phyloP scores from a whole-genome alignment of 2,113 vertebrate species.

The Hemiscyllium ocellatum region DNA sequence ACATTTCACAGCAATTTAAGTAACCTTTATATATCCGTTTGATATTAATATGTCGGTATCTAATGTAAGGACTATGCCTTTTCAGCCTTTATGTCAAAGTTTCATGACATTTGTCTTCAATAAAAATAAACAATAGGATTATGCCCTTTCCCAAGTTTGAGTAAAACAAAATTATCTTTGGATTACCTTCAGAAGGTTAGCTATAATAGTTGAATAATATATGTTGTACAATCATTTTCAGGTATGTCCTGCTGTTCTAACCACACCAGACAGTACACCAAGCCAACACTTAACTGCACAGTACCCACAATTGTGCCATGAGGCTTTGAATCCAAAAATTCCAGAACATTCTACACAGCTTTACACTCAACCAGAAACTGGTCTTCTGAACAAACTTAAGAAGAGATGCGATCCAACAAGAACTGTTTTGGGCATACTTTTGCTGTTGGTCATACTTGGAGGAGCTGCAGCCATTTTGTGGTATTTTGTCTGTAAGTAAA shows the following conservation, averaged over 20 bases:
- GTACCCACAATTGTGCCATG: not conserved
- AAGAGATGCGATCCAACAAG: not conserved
- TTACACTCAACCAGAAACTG: not conserved
- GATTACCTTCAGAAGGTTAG: not conserved
- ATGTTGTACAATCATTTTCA: slow-evolving; percentile 20
- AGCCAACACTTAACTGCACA: not conserved
- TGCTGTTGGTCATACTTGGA: not conserved
- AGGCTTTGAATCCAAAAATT: not conserved
- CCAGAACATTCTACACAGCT: not conserved
- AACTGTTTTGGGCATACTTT: not conserved
- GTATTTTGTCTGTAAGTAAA: slow-evolving; percentile 38
- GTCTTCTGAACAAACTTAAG: not conserved
- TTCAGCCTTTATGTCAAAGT: not conserved
- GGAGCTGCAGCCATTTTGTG: slow-evolving; percentile 25
- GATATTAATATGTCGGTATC: not conserved
- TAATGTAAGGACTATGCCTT: not conserved
- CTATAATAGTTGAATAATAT: not conserved
- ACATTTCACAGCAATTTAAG: not conserved
- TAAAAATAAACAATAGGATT: not conserved
- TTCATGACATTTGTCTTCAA: not conserved
- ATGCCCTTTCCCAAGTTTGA: not conserved
- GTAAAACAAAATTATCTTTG: not conserved
- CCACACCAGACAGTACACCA: not conserved
- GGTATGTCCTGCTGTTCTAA: not conserved
- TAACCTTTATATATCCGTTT: not conserved